These are phyloP conservation scores for Syndactyla subalaris DNA, from an alignment of 2,797 vertebrate genomes.

Conservation along the genomic window DNA sequence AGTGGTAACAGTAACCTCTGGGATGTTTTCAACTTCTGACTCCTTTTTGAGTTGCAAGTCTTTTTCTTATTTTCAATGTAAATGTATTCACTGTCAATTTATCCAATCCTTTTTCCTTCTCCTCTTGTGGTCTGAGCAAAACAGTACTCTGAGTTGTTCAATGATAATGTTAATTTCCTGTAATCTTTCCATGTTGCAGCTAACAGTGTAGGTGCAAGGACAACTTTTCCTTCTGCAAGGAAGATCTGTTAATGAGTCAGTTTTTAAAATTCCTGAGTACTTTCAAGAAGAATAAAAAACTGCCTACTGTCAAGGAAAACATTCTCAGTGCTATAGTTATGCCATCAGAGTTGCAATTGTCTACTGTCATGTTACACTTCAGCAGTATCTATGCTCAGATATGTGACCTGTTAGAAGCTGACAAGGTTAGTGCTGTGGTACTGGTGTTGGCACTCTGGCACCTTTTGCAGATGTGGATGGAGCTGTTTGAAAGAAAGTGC, in stretches of 20 bases:
- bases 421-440: background rate
- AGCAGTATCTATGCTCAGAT: background rate
- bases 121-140: background rate
- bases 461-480: background rate
- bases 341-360: background rate
- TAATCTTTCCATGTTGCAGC: background rate
- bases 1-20: background rate
- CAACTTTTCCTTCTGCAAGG: background rate
- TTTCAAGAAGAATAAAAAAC: background rate
- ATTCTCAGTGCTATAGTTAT: background rate
- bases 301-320: background rate
- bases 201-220: background rate
- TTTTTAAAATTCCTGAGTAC: background rate
- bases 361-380: background rate
- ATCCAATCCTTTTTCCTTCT: background rate
- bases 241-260: background rate
- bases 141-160: background rate
- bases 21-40: background rate
- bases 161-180: background rate
- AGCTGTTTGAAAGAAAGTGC: fast-evolving
- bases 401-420: background rate
- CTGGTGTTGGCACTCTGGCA: background rate
- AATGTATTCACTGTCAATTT: background rate
- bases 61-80: background rate
- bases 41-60: background rate